Base-by-base conservation (phyloP, 2,888 invertebrate genomes). In the Dicranocentrus wangi region DNA sequence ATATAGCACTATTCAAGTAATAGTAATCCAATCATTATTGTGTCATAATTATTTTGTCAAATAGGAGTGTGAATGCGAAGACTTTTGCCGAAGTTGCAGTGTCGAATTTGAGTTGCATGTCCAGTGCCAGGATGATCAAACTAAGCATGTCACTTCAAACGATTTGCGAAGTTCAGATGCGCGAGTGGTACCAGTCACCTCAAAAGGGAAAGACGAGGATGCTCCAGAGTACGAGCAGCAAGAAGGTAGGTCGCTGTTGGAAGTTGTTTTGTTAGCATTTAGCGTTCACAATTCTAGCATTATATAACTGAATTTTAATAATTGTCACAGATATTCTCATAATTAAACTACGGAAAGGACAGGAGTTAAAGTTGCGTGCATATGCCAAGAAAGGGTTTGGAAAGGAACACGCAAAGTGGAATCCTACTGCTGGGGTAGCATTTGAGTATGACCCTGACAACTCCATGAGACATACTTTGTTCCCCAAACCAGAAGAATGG, bases 361-460 rank as follows among this genome's bases (percentile, higher is more conserved):
- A 99, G 88, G 98, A 98, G 88, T 89, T 99, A 51, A 98, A 97
- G 88, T 90, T 99, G 78, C 91, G 95, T 87, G 99, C 98, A 0
- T 99, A 96, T 90, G 99, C 99, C 0, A 97, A 98, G 87, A 99
- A 99, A 90, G 93, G 93, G 8, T 97, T 97, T 90, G 97, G 98
- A 0, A 99, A 99, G 88, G 99, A 99, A 88, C 99, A 99, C 90
- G 99, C 99, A 0, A 99, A 99, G 89, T 99, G 99, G 99, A 99
- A 99, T 90, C 99, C 99, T 1, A 99, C 99, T 0, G 96, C 96
- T 66, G 98, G 98, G 55, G 98, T 99, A 0, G 94, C 95, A 69
- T 99, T 99, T 89, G 99, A 99, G 89, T 99, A 99, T 90, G 99
- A 99, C 90, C 99, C 99, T 0, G 99, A 99, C 88, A 99, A 99